Base-by-base conservation (phyloP, 2,797 vertebrate genomes). In the Malacoctenus gilli region DNA sequence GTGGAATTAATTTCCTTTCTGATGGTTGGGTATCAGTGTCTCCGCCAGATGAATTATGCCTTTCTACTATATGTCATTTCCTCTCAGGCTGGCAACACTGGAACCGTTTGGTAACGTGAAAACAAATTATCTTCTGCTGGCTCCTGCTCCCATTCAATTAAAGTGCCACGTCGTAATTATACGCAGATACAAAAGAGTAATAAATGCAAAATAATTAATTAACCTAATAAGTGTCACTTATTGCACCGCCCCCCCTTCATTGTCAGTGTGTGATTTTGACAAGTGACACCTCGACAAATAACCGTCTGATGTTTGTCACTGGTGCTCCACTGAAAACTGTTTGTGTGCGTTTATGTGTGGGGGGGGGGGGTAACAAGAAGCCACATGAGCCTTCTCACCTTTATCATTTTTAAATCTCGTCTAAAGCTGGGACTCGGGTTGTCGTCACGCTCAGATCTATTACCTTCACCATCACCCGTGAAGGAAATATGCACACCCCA, bases 161-260 rank as follows among this genome's bases (percentile, higher is more conserved):
- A 94, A 95, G 90, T 88, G 83, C 92, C 88, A 40, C 90, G 92
- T 91, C 91, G 93, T 94, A 95, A 97, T 97, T 96, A 96, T 93
- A 93, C 87, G 88, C 91, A 91, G 90, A 90, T 94, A 96, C 94
- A 95, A 96, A 95, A 92, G 93, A 94, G 93, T 94, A 94, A 96
- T 96, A 95, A 94, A 95, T 94, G 93, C 91, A 94, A 95, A 96
- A 95, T 95, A 94, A 97, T 95, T 92, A 91, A 97, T 96, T 94
- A 94, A 94, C 92, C 92, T 94, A 95, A 95, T 96, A 93, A 93
- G 96, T 91, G 95, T 94, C 95, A 95, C 96, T 95, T 82, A 79
- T 61, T 76, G 59, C 93, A 92, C 90, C 84, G 88, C 89, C 88
- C 86, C 49, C 86, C 49, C 89, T 91, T 92, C 89, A 91, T 77